A percentile compares a stretch with the other conserved stretches of the same genome.
These are phyloP conservation scores for Nymphalis io DNA, from an alignment of 1,140 invertebrate genomes.

Conservation along the genomic window DNA sequence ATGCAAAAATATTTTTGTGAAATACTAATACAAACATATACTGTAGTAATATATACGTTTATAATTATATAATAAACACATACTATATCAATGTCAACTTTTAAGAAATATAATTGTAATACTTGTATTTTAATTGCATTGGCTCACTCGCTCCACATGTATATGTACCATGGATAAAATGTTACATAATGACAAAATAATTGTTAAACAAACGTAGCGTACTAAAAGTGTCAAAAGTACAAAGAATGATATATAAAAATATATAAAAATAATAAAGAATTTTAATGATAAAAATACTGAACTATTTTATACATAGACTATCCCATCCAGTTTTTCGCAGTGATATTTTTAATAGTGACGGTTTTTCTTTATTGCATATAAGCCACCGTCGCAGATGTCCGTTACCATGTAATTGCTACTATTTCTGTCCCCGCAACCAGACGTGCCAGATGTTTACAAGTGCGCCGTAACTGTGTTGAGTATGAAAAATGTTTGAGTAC, in stretches of 20 bases:
- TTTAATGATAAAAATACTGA: background rate
- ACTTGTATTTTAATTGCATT: too few species aligned
- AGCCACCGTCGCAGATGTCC: slow-evolving; percentile 48
- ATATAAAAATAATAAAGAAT: background rate
- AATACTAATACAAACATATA: too few species aligned
- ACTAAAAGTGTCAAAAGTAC: background rate
- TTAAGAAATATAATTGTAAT: too few species aligned
- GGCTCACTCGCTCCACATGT: too few species aligned
- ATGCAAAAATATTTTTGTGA: too few species aligned
- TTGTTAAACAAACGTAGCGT: too few species aligned
- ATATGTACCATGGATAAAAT: too few species aligned
- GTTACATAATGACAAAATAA: too few species aligned
- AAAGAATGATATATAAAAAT: background rate
- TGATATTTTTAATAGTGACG: slow-evolving; percentile 29
- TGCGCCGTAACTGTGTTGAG: slow-evolving; percentile 25
- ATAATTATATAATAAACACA: too few species aligned
- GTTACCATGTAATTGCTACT: slow-evolving; percentile 45
- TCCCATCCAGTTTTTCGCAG: background rate
- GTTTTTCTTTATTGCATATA: slow-evolving; percentile 49
- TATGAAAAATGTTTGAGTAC: slow-evolving; percentile 23
- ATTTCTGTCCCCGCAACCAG: slow-evolving; percentile 41
- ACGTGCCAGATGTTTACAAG: slow-evolving; percentile 49
- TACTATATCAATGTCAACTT: too few species aligned
- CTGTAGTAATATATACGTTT: too few species aligned
- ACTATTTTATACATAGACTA: background rate